Conservation (phyloP, 2,888 invertebrate species). For the Cosmopolites sordidus region DNA sequence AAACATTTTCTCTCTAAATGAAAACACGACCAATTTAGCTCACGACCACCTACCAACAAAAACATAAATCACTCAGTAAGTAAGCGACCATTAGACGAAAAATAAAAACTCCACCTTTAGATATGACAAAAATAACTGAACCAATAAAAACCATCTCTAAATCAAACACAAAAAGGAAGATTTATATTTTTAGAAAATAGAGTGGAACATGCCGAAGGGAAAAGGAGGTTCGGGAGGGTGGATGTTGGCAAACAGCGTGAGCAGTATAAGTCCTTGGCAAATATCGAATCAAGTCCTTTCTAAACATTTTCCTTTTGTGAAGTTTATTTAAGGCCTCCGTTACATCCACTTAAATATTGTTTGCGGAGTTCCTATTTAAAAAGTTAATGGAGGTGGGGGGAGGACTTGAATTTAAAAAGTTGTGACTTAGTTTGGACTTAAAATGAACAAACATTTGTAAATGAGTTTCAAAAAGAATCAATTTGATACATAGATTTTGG, state of each 20-base stretch:
- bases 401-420: too few species aligned
- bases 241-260: slow-evolving; percentile 1
- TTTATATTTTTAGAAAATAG: neutral
- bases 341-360: slow-evolving; percentile 10
- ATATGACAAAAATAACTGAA: neutral
- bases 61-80: too few species aligned
- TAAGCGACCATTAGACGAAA: too few species aligned
- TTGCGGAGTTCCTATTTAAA: neutral
- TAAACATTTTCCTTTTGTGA: slow-evolving; percentile 13
- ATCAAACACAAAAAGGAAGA: neutral
- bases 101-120: too few species aligned
- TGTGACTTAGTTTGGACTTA: too few species aligned
- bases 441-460: too few species aligned
- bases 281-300: slow-evolving; percentile 16
- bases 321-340: slow-evolving; percentile 14
- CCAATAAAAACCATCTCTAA: neutral
- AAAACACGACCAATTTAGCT: too few species aligned
- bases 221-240: neutral
- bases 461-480: too few species aligned
- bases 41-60: too few species aligned
- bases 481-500: too few species aligned
- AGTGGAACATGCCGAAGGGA: neutral
- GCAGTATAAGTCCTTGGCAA: slow-evolving; percentile 7
- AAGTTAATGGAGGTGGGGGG: too few species aligned
- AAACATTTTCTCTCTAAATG: too few species aligned